Evolutionary conservation across 2,888 invertebrate genomes (phyloP).

Genomic region (Neocrepidodera transversa): DNA sequence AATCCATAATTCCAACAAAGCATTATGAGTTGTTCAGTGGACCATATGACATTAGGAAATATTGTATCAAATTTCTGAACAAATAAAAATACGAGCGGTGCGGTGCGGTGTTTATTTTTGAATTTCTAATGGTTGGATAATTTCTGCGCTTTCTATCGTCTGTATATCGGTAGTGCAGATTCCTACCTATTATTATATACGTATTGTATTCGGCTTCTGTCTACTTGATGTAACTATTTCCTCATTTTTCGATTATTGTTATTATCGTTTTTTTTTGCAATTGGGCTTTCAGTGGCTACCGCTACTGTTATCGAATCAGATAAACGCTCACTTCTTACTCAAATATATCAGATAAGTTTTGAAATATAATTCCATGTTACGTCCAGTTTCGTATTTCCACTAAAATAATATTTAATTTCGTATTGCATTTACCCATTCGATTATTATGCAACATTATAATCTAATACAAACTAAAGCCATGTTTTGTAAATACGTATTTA

Average conservation of each 20-base stretch:
- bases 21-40: slow-evolving; percentile 57
- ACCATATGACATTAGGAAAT: slow-evolving; percentile 55
- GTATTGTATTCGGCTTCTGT: slow-evolving; percentile 28
- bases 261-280: slow-evolving; percentile 28
- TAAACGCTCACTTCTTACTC: slow-evolving; percentile 17
- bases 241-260: slow-evolving; percentile 36
- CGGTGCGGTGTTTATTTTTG: slow-evolving; percentile 45
- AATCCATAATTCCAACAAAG: slow-evolving; percentile 53
- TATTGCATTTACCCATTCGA: slow-evolving; percentile 1
- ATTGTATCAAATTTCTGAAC: slow-evolving; percentile 53
- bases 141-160: slow-evolving; percentile 42
- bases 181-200: slow-evolving; percentile 24
- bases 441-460: neutral
- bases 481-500: too few relatives aligned
- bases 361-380: slow-evolving; percentile 7
- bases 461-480: neutral
- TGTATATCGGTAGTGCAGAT: slow-evolving; percentile 8
- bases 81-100: slow-evolving; percentile 44
- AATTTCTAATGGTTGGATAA: slow-evolving; percentile 45
- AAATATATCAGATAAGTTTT: slow-evolving; percentile 22
- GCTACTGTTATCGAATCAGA: slow-evolving; percentile 16
- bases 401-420: slow-evolving; percentile 5
- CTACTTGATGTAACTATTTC: slow-evolving; percentile 37
- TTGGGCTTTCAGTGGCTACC: slow-evolving; percentile 12
- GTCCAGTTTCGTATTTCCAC: neutral